Percentiles rank a stretch among this genome's conserved stretches.
phyloP scores from a whole-genome alignment of 2,113 vertebrate species.

The Microtus oregoni region DNA sequence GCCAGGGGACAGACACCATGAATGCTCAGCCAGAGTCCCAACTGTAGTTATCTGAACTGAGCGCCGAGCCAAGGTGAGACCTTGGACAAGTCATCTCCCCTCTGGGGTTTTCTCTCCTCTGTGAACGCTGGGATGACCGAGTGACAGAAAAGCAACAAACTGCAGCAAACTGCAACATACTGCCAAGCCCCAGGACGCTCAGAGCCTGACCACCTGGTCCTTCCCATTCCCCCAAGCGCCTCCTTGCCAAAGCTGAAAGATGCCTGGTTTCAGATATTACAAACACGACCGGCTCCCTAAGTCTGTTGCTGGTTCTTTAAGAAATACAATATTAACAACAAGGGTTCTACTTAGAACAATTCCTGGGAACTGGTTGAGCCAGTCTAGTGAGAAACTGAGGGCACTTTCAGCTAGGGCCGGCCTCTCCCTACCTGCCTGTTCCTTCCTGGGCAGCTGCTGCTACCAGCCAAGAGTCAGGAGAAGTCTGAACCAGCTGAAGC shows the following conservation, averaged over 20 bases:
- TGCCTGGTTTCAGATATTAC: not conserved
- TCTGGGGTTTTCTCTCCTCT: not conserved
- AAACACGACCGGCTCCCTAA: not conserved
- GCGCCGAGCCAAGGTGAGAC: not conserved
- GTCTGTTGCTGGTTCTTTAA: slow-evolving; percentile 21
- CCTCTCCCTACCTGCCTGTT: not conserved
- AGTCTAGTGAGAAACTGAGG: slow-evolving; percentile 73
- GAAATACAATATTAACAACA: slow-evolving; percentile 73
- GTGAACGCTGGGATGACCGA: not conserved
- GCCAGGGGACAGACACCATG: fast-evolving
- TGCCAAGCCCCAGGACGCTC: not conserved
- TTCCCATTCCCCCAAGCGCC: not conserved
- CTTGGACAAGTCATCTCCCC: not conserved
- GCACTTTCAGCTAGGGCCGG: slow-evolving; percentile 68
- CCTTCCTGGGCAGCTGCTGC: not conserved
- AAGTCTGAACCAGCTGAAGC: slow-evolving; percentile 79
- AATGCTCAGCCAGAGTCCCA: fast-evolving
- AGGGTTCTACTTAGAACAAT: slow-evolving; percentile 72
- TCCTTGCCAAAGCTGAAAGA: not conserved
- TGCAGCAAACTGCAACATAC: not conserved
- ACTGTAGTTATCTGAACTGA: not conserved
- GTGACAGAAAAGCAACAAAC: not conserved
- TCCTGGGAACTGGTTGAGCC: slow-evolving; percentile 74
- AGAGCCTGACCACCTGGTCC: not conserved
- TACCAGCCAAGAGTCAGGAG: slow-evolving; percentile 66